These are phyloP conservation scores for Heliocidaris tuberculata DNA, from an alignment of 35 echinoderm and acorn worm genomes.

Conservation along the genomic window DNA sequence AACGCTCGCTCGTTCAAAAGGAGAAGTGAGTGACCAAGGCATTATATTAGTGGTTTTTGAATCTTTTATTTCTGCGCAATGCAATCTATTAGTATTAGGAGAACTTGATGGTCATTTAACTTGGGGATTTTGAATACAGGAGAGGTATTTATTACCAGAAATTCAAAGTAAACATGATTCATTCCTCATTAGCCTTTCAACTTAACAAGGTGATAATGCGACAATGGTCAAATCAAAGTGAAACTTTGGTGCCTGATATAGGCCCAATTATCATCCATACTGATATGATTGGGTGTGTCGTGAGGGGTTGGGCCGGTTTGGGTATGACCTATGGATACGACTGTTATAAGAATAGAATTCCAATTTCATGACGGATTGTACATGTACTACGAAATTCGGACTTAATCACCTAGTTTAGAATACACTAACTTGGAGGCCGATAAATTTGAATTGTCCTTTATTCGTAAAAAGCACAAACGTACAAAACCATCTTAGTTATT, in stretches of 20 bases:
- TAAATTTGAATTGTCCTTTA: no score
- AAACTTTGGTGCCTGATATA: background rate
- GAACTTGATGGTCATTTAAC: background rate
- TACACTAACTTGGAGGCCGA: no score
- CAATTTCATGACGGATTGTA: background rate
- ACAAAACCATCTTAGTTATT: no score
- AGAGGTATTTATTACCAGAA: background rate
- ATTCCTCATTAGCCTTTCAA: background rate
- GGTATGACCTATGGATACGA: no score
- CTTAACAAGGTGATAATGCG: background rate
- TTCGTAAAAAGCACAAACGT: no score
- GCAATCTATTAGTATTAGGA: background rate
- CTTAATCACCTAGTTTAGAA: no score
- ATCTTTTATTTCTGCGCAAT: background rate
- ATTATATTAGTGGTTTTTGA: background rate
- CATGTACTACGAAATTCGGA: no score
- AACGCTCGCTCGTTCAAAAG: background rate
- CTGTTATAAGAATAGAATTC: background rate
- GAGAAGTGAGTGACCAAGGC: background rate
- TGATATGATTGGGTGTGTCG: no score
- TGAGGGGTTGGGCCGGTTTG: no score
- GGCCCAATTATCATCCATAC: background rate
- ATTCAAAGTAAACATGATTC: background rate
- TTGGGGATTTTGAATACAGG: background rate
- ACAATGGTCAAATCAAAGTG: background rate